Base-by-base conservation (phyloP, 2,888 invertebrate species). In the Nudaria mundana region DNA sequence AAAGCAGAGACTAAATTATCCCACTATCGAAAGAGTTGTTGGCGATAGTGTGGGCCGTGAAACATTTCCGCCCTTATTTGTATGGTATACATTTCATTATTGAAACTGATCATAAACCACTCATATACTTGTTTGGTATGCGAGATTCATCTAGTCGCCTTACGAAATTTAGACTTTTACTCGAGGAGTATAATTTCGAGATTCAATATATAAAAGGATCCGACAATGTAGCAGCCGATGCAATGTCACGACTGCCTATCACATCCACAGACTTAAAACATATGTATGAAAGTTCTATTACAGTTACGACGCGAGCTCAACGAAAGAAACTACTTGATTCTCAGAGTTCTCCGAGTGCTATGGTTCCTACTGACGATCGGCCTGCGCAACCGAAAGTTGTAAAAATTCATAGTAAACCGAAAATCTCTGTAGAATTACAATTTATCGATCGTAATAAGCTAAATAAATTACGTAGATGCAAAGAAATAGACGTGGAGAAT, bases 321-420 rank as follows among this genome's bases (percentile, higher is more conserved):
- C 18, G 18, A 4, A 18, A 18, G 5, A 5, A 18, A 5, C 5
- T 5, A 3, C 18, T 4, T 5, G 5, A 18, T 3, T 18, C 18
- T 18, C 18, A 18, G 18, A 18, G 3, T 18, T 18, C 18, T 18
- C 18, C 18, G 18, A 18, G 25, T 25, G 11, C n/a, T 10, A 10
- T 11, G 7, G 7, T 25, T 11, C n/a, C 11, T 25, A 18, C 11
- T n/a, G 8, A 10, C 11, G 10, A 18, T 18, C 5, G 18, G 18
- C 18, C 18, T 18, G 18, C 18, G 18, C 3, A 59, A 29, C 18
- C 18, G 5, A 18, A 5, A 18, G 18, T 18, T 18, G 18, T 18
- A 18, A 5, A 18, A 18, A 18, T 18, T 18, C 18, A 18, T 18
- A 18, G 18, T 18, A 18, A 18, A 18, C 18, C 3, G 18, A 18